Conservation (phyloP, 2,113 vertebrate genomes). For the Grammomys surdaster region DNA sequence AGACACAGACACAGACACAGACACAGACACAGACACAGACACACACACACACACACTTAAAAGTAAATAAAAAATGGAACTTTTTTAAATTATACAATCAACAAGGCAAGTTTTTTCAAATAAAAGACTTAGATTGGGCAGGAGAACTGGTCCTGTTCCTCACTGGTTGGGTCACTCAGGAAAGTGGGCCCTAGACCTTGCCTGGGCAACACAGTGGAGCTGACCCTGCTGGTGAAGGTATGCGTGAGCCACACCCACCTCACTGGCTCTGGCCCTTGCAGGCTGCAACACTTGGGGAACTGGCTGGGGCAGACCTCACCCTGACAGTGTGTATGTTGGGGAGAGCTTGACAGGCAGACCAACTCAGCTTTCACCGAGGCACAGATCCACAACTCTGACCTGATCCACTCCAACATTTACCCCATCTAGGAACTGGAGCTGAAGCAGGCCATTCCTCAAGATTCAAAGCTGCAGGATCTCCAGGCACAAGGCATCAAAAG, state of each 20-base stretch:
- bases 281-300: not conserved
- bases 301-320: not conserved
- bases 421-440: not conserved
- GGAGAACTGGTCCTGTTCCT: not conserved
- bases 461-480: not conserved
- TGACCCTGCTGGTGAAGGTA: not conserved
- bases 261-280: not conserved
- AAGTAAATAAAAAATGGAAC: not conserved
- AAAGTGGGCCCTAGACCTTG: not conserved
- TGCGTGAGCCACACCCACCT: not conserved
- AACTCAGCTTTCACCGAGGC: not conserved
- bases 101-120: constrained; percentile 12
- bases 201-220: not conserved
- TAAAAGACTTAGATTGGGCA: constrained; percentile 8
- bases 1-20: not conserved
- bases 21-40: not conserved
- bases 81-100: constrained; percentile 18
- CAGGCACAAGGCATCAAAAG: not conserved
- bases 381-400: not conserved
- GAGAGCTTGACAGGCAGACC: not conserved
- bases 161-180: not conserved
- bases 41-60: not conserved
- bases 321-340: not conserved
- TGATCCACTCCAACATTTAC: not conserved
- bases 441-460: not conserved